Percentiles rank a stretch among this genome's conserved stretches.
Conservation (phyloP, 53 echinoderm and acorn worm genomes). For the Patiria pectinifera region DNA sequence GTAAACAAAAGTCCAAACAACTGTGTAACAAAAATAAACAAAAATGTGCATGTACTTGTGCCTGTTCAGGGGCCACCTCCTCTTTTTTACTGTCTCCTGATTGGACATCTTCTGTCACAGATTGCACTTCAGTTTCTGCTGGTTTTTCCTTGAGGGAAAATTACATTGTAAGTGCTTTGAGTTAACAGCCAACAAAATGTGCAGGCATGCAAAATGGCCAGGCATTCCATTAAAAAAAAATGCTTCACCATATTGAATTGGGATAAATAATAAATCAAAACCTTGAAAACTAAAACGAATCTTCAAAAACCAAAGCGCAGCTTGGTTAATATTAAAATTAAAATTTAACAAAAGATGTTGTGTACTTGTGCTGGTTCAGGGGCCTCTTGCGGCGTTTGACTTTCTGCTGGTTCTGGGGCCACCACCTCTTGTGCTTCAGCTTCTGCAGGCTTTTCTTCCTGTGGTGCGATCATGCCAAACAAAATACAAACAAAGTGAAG, state of each 20-base stretch:
- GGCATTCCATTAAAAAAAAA: neutral
- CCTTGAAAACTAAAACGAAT: neutral
- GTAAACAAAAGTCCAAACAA: neutral
- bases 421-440: slow-evolving; percentile 22
- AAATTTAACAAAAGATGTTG: neutral
- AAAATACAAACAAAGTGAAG: neutral
- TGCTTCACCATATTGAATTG: neutral
- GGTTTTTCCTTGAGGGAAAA: slow-evolving; percentile 26
- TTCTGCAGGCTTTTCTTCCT: slow-evolving; percentile 31
- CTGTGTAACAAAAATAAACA: neutral
- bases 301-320: neutral
- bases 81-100: slow-evolving; percentile 39
- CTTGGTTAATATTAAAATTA: neutral
- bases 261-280: neutral
- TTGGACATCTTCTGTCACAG: slow-evolving; percentile 31
- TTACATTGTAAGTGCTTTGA: neutral
- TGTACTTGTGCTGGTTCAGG: slow-evolving; percentile 58
- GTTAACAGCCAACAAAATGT: neutral
- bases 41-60: slow-evolving; percentile 50
- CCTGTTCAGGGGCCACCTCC: slow-evolving; percentile 52
- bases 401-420: slow-evolving; percentile 54
- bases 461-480: slow-evolving; percentile 25
- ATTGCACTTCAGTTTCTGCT: slow-evolving; percentile 26
- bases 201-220: neutral
- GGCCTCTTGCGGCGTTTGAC: slow-evolving; percentile 28